Conservation (phyloP, 2,113 vertebrate species). For the Tympanuchus pallidicinctus region DNA sequence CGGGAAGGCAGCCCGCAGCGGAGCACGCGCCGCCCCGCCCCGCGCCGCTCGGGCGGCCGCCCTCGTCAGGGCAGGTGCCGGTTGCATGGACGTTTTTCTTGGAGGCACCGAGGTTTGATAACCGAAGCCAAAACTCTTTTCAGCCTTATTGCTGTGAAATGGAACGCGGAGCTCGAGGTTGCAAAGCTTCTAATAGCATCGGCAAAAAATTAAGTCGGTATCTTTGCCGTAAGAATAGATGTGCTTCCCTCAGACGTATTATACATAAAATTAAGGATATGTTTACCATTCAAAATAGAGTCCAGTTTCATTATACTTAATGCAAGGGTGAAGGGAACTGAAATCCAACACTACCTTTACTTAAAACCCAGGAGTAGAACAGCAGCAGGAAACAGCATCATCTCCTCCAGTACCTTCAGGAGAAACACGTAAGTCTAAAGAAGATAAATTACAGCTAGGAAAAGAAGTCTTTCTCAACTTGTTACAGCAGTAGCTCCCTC, state of each 20-base stretch:
- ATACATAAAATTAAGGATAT: not conserved
- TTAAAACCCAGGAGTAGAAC: not conserved
- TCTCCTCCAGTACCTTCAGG: accelerated
- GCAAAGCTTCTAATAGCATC: not conserved
- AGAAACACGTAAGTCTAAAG: not conserved
- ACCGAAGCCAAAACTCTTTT: too few species aligned
- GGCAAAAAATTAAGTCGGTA: too few species aligned
- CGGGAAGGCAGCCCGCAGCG: too few species aligned
- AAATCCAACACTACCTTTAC: not conserved
- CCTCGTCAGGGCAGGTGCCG: too few species aligned
- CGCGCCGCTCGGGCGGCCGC: too few species aligned
- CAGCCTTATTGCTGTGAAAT: not conserved
- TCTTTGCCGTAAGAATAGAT: not conserved
- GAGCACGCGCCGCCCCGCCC: too few species aligned
- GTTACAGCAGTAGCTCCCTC: not conserved
- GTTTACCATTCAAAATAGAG: not conserved
- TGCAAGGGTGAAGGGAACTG: not conserved
- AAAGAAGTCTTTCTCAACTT: not conserved
- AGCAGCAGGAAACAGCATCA: too few species aligned
- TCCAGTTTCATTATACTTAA: too few species aligned
- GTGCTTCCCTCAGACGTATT: not conserved
- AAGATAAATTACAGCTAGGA: not conserved
- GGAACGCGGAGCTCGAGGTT: too few species aligned
- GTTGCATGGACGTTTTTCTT: not conserved
- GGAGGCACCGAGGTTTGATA: not conserved